These are phyloP conservation scores for Cyclopterus lumpus DNA, from an alignment of 2,797 vertebrate genomes.

Conservation along the genomic window DNA sequence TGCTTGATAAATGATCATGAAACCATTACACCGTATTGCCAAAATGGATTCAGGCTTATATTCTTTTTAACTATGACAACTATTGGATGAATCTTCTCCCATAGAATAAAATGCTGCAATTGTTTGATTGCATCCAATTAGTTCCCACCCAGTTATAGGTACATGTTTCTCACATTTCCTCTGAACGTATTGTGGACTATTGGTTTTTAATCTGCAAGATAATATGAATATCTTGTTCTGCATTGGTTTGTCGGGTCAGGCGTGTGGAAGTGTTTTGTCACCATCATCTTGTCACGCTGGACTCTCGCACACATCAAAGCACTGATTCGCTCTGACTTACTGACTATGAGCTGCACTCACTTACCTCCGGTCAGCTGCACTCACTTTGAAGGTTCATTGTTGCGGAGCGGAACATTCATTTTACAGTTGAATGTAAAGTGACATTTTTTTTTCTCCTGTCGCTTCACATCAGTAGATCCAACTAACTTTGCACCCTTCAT, in stretches of 20 bases:
- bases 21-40: not conserved
- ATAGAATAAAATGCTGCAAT: conserved; percentile 32
- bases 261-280: conserved; percentile 55
- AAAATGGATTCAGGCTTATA: conserved; percentile 40
- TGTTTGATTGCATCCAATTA: conserved; percentile 36
- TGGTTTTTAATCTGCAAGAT: conserved; percentile 13
- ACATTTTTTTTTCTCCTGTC: conserved; percentile 3
- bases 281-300: conserved; percentile 63
- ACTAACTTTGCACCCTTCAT: conserved; percentile 19
- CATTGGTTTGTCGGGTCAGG: conserved; percentile 17
- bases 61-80: conserved; percentile 15
- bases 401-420: conserved; percentile 24
- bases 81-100: conserved; percentile 17
- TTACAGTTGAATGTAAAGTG: conserved; percentile 26
- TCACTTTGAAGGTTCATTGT: conserved; percentile 48
- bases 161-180: conserved; percentile 9
- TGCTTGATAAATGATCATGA: conserved; percentile 16
- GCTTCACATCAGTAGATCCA: not conserved
- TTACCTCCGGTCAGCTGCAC: conserved; percentile 59
- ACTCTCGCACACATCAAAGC: conserved; percentile 60
- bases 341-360: conserved; percentile 56
- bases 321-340: conserved; percentile 61
- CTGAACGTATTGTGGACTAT: not conserved
- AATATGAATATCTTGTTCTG: conserved; percentile 1
- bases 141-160: conserved; percentile 22